Percentiles rank a stretch among this genome's conserved stretches.
Evolutionary conservation across 64 coral and sea anemone genomes (phyloP).

Genomic region (Porites lutea): DNA sequence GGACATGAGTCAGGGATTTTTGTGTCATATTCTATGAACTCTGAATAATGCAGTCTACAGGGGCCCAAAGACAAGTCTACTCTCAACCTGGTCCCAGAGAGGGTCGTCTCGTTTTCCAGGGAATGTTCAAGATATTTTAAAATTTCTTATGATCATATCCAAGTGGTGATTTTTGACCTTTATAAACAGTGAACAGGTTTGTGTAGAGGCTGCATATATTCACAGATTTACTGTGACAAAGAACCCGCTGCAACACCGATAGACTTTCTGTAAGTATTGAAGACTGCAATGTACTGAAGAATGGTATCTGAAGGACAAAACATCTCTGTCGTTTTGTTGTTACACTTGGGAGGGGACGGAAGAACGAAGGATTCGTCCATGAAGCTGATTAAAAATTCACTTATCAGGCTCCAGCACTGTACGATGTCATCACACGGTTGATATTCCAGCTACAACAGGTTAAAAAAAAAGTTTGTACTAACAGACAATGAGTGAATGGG

Average conservation of each 20-base stretch:
- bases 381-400: slow-evolving; percentile 83
- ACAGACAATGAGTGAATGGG: neutral
- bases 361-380: slow-evolving; percentile 69
- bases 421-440: slow-evolving; percentile 83
- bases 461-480: too few species aligned
- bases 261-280: slow-evolving; percentile 59
- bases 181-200: too few species aligned
- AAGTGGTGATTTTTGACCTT: too few species aligned
- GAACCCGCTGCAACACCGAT: neutral
- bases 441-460: slow-evolving; percentile 81
- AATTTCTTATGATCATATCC: too few species aligned
- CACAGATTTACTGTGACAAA: neutral
- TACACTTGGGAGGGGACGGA: slow-evolving; percentile 74
- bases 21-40: too few species aligned
- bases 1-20: too few species aligned
- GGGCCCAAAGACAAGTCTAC: too few species aligned
- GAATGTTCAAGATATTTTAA: too few species aligned
- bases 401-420: slow-evolving; percentile 88
- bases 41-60: too few species aligned
- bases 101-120: too few species aligned
- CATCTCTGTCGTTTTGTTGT: slow-evolving; percentile 72
- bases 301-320: slow-evolving; percentile 89
- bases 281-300: slow-evolving; percentile 87
- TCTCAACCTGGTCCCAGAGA: too few species aligned
- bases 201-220: too few species aligned